A percentile compares a stretch with the other conserved stretches of the same genome.
Conservation (phyloP, 2,113 vertebrate genomes). For the Chitala chitala region DNA sequence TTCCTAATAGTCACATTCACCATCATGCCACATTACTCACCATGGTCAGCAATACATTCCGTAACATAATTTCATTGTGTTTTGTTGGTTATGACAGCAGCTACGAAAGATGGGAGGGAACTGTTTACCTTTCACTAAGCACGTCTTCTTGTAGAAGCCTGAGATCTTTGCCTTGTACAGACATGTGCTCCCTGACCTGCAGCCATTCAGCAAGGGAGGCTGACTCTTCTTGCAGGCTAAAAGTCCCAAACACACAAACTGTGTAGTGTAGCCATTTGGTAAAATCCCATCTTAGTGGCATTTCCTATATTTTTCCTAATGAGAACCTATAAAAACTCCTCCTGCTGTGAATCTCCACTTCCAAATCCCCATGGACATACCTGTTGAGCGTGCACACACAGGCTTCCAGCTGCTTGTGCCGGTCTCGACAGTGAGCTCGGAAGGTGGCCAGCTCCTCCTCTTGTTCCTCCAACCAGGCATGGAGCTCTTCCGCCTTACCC, state of each 20-base stretch:
- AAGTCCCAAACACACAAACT: constrained; percentile 2
- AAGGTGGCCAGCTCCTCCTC: constrained; percentile 68
- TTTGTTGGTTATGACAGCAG: too few relatives aligned
- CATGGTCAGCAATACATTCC: neutral
- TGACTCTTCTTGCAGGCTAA: constrained; percentile 57
- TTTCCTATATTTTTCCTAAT: too few relatives aligned
- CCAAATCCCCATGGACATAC: constrained; percentile 46
- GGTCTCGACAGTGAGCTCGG: constrained; percentile 62
- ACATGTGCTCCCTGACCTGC: constrained; percentile 48
- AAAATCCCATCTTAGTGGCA: too few relatives aligned
- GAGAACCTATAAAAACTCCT: too few relatives aligned
- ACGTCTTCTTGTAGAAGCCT: constrained; percentile 50
- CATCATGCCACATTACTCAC: neutral
- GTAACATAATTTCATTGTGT: too few relatives aligned
- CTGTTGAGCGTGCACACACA: constrained; percentile 63
- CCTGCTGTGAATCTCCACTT: neutral
- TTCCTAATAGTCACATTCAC: neutral
- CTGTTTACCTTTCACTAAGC: constrained; percentile 59
- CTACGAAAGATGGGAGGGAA: too few relatives aligned
- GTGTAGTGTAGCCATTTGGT: neutral
- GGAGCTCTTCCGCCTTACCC: constrained; percentile 61
- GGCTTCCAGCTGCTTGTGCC: constrained; percentile 60
- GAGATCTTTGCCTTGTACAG: constrained; percentile 32
- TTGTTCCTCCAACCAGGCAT: constrained; percentile 69
- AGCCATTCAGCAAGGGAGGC: constrained; percentile 56